These are phyloP conservation scores for Amblyopsis rosae DNA, from an alignment of 2,113 vertebrate genomes.

Conservation along the genomic window DNA sequence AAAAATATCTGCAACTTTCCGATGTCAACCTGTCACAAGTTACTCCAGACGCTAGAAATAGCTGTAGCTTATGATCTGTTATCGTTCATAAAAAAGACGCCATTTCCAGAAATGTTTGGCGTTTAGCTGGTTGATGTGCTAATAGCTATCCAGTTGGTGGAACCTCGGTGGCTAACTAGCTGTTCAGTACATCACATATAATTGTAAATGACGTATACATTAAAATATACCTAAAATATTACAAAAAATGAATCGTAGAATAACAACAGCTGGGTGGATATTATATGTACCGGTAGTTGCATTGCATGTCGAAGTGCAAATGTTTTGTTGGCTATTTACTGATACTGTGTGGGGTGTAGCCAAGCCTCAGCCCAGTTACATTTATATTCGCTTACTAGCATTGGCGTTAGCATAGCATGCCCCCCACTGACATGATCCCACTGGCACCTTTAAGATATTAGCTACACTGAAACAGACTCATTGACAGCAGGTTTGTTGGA, in stretches of 20 bases:
- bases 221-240: neutral
- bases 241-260: neutral
- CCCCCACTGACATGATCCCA: conserved; percentile 46
- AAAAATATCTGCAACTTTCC: neutral
- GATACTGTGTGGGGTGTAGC: neutral
- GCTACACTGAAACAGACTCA: conserved; percentile 10
- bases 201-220: too few relatives aligned
- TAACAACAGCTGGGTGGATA: rapidly evolving
- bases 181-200: neutral
- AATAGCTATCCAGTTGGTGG: neutral
- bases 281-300: neutral
- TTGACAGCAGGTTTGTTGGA: neutral
- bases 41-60: neutral
- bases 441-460: conserved; percentile 11
- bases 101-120: conserved; percentile 47
- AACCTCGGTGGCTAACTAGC: neutral
- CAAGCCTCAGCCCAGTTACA: conserved; percentile 24
- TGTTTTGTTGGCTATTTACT: neutral
- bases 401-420: conserved; percentile 56
- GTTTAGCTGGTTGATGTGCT: conserved; percentile 22
- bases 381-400: conserved; percentile 33
- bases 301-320: neutral
- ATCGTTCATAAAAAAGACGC: conserved; percentile 21
- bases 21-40: conserved; percentile 20
- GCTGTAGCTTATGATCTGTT: neutral